Base-by-base conservation (phyloP, 1,140 invertebrate species). In the Rhyzopertha dominica region DNA sequence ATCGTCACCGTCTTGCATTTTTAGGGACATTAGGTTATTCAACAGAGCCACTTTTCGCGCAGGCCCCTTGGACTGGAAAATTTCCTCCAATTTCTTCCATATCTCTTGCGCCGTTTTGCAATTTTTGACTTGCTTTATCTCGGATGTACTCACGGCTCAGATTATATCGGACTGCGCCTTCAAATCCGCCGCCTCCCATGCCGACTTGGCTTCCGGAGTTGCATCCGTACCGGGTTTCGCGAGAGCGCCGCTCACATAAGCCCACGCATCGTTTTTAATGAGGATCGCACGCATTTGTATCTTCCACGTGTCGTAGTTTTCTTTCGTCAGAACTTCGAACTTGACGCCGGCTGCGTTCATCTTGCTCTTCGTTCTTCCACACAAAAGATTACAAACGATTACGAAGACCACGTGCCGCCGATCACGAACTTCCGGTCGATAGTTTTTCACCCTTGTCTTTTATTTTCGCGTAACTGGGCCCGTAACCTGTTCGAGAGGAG, bases 1-100 rank as follows among this genome's bases (percentile, higher is more conserved):
- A 29, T 61, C 49, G 18, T 52, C 56, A n/a, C 43, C 52, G 12
- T 56, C 51, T 13, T 28, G 5, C 55, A 60, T 55, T n/a, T 41
- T 44, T 8, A 20, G 19, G 4, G 28, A 30, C 30, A 31, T 49
- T 9, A 43, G 49, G 31, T n/a, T 43, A 41, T 10, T 29, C 16
- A 7, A 28, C 26, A 23, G 29, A 47, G 12, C 40, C 47, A 31
- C 12, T 40, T 13, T 61, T 45, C 39, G 24, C 8, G 42, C 48
- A 2, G 47, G 47, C 5, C 32, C 34, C 31, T 29, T 53, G 2
- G 43, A 52, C 22, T 24, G 5, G 22, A 45, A 48, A 3, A 49
- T 52, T 4, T 38, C 14, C 24, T 45, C 20, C 2, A 58, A 31
- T 39, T 53, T 53, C 20, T 10, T 18, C 49, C 45, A 53, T 10